These are phyloP conservation scores for Neodiprion virginianus DNA, from an alignment of 1,140 invertebrate genomes.

Conservation along the genomic window DNA sequence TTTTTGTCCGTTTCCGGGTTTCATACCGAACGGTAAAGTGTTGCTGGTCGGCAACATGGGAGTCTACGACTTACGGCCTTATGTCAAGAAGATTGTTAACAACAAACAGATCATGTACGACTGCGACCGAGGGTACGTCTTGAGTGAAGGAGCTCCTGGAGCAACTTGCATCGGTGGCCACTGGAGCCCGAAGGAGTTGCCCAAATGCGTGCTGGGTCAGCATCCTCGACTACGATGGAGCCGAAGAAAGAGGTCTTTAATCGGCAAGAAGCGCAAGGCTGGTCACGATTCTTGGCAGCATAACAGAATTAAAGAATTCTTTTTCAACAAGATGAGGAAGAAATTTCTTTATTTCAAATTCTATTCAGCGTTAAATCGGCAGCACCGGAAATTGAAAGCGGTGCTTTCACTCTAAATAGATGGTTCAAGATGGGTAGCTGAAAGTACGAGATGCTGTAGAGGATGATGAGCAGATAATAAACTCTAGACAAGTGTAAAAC, in stretches of 20 bases:
- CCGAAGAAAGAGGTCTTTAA: conserved; percentile 62
- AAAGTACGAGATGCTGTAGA: too few species aligned
- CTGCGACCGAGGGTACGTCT: conserved; percentile 83
- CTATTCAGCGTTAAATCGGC: not conserved
- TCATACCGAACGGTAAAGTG: conserved; percentile 85
- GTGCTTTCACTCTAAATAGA: not conserved
- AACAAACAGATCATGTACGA: conserved; percentile 93
- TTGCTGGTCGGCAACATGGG: conserved; percentile 92
- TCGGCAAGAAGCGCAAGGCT: conserved; percentile 49
- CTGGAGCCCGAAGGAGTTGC: conserved; percentile 78
- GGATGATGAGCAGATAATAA: too few species aligned
- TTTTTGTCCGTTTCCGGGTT: conserved; percentile 88
- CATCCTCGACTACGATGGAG: conserved; percentile 80
- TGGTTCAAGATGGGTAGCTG: not conserved
- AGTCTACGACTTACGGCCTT: conserved; percentile 88
- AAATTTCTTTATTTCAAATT: not conserved
- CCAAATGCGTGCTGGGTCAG: conserved; percentile 75
- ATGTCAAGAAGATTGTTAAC: conserved; percentile 83
- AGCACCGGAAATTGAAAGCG: not conserved
- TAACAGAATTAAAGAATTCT: not conserved
- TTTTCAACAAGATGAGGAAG: not conserved
- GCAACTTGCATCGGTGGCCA: conserved; percentile 85
- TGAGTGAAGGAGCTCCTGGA: conserved; percentile 83
- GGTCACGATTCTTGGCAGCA: not conserved
- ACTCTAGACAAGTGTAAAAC: too few species aligned